Evolutionary conservation across 2,888 invertebrate species (phyloP).

Genomic region (Latheticus oryzae): DNA sequence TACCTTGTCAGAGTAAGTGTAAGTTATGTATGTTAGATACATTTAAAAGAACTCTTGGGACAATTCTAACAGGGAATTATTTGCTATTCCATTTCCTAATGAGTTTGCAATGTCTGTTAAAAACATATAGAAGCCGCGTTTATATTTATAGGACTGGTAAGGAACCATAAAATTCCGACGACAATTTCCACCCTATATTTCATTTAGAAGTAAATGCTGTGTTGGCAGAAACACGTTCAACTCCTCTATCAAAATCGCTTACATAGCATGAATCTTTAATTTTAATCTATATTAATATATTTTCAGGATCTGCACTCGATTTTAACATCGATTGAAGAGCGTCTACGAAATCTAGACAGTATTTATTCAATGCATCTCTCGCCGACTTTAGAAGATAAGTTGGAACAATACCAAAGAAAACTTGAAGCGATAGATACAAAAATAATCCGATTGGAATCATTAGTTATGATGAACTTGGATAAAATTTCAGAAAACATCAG

Average conservation of each 20-base stretch:
- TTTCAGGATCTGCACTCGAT: constrained; percentile 59
- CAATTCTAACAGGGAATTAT: too few species aligned
- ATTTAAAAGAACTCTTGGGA: constrained; percentile 8
- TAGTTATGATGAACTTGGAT: constrained; percentile 61
- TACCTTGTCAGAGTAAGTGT: constrained; percentile 5
- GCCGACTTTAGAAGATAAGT: constrained; percentile 61
- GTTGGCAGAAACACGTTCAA: not conserved
- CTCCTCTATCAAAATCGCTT: not conserved
- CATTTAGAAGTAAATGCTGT: not conserved
- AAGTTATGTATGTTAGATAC: constrained; percentile 7
- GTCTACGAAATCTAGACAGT: constrained; percentile 61
- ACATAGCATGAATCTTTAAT: constrained; percentile 3
- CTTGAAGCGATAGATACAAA: constrained; percentile 64
- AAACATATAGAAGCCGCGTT: too few species aligned
- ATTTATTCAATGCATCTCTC: constrained; percentile 60
- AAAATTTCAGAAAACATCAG: constrained; percentile 63
- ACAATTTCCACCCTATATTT: constrained; percentile 4
- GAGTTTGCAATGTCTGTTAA: too few species aligned
- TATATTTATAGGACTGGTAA: too few species aligned
- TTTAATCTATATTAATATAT: constrained; percentile 4
- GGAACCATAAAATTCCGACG: constrained; percentile 8
- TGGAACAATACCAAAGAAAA: constrained; percentile 64
- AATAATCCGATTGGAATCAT: constrained; percentile 62
- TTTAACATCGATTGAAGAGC: constrained; percentile 63
- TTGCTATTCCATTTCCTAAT: too few species aligned